Conservation (phyloP, 2,888 invertebrate genomes). For the Trissolcus brochymenae region DNA sequence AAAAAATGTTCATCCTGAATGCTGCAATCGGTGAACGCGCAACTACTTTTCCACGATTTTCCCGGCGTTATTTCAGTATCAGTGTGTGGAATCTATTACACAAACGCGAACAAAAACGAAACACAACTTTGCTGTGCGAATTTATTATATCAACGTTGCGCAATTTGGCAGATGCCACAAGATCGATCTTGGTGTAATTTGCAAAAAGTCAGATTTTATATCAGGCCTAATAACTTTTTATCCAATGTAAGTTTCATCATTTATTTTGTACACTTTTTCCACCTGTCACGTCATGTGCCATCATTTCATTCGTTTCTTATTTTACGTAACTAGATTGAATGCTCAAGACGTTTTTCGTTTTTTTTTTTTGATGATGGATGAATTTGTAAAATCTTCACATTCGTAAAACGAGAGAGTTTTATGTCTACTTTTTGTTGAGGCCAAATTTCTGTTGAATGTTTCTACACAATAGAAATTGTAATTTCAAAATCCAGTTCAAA, state of each 20-base stretch:
- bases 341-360: no score
- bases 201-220: no score
- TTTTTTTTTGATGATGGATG: no score
- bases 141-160: conserved; percentile 48
- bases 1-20: conserved; percentile 53
- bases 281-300: no score
- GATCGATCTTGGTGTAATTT: background rate
- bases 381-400: no score
- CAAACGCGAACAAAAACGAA: conserved; percentile 50
- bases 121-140: conserved; percentile 27
- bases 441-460: no score
- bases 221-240: conserved; percentile 8
- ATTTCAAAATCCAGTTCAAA: background rate
- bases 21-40: conserved; percentile 43
- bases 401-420: no score
- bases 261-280: background rate
- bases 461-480: background rate
- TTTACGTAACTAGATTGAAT: no score
- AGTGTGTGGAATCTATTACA: conserved; percentile 44
- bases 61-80: conserved; percentile 43
- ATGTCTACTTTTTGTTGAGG: no score
- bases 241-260: conserved; percentile 1
- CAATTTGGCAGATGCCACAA: conserved; percentile 21
- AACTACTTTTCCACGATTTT: conserved; percentile 45
- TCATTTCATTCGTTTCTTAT: no score